Base-by-base conservation (phyloP, 2,888 invertebrate genomes). In the Periphyllus acericola region DNA sequence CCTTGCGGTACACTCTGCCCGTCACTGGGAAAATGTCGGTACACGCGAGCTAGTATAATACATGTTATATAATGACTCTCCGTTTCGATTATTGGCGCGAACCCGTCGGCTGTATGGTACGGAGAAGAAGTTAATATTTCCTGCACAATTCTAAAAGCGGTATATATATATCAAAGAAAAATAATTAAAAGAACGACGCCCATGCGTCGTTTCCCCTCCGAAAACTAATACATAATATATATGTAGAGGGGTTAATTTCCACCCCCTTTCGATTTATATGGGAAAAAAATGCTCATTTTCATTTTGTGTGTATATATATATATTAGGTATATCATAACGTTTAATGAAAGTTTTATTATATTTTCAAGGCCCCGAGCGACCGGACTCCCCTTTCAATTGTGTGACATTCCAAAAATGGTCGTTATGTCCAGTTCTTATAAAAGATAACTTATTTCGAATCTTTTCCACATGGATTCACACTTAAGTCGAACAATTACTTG, bases 251-350 rank as follows among this genome's bases (percentile, higher is more conserved):
- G 80, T 66, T 80, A 66, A 52, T 36, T 80, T 66, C 60, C 68
- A 11, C 25, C 68, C 68, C 60, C 1, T 34, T 5, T 32, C 80
- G 11, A 19, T 34, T 32, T 9, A 60, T n/a, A 25, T 80, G 4
- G 36, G 34, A 66, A 66, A 80, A 19, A 66, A 80, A 80, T 68
- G 66, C 68, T 81, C 80, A 40, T 81, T 81, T 81, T 81, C 6
- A 40, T 81, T 29, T 19, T 40, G 36, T 66, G n/a, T 80, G 14
- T 14, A 14, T 46, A 11, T 68, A 68, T 68, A 40, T 81, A n/a
- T n/a, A n/a, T n/a, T n/a, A n/a, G n/a, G n/a, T 19, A 68, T 81
- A 29, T 40, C n/a, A 60, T 79, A 11, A 68, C 40, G 40, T 40
- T 40, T 40, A 68, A 81, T 40, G 68, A 40, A 29, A 9, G 29